Evolutionary conservation across 2,888 invertebrate species (phyloP).

Genomic region (Drosophila fungiperda): DNA sequence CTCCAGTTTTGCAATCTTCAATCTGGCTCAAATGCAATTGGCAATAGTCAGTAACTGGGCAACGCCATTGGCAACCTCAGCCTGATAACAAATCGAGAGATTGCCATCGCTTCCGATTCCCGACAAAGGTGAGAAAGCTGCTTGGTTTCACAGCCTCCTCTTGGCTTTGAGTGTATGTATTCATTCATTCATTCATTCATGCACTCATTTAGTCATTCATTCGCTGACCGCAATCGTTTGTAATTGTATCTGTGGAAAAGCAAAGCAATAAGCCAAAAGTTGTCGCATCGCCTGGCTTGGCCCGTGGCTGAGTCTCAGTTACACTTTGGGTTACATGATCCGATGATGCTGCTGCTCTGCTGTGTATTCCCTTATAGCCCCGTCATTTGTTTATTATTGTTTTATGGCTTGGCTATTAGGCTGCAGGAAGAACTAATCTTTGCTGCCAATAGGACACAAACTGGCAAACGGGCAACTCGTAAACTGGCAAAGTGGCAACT

Average conservation of each 20-base stretch:
- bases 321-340: conserved; percentile 68
- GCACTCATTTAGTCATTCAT: conserved; percentile 45
- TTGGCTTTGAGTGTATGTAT: no score
- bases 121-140: conserved; percentile 74
- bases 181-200: conserved; percentile 19
- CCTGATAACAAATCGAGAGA: conserved; percentile 74
- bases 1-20: conserved; percentile 39
- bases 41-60: conserved; percentile 17
- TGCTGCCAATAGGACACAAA: conserved; percentile 6
- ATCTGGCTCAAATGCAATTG: conserved; percentile 24
- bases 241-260: conserved; percentile 77
- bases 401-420: conserved; percentile 75
- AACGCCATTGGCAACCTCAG: conserved; percentile 3
- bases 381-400: conserved; percentile 46
- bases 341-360: conserved; percentile 1
- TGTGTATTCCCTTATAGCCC: conserved; percentile 20
- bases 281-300: conserved; percentile 46
- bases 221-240: conserved; percentile 72
- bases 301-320: conserved; percentile 62
- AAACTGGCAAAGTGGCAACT: background rate
- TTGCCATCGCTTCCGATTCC: conserved; percentile 73
- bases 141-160: background rate
- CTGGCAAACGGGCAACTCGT: background rate
- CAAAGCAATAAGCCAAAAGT: conserved; percentile 71
- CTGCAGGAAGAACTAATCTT: conserved; percentile 58